Evolutionary conservation across 2,113 vertebrate genomes (phyloP).

Genomic region (Fukomys damarensis): DNA sequence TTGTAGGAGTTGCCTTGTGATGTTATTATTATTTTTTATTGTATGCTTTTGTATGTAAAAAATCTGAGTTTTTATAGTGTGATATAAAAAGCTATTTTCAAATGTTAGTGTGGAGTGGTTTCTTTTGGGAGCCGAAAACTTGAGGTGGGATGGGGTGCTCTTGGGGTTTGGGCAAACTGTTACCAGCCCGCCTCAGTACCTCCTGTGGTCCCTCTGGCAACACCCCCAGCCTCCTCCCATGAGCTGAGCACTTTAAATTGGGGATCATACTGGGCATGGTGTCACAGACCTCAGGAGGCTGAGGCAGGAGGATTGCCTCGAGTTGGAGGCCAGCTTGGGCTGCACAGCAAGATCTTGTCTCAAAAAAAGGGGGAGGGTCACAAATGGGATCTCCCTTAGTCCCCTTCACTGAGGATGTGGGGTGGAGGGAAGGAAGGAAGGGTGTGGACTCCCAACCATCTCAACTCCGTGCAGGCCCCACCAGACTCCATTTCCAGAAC

Average conservation of each 20-base stretch:
- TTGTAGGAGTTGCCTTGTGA: background rate
- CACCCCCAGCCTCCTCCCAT: background rate
- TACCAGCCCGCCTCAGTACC: background rate
- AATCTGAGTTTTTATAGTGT: background rate
- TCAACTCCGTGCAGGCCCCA: fast-evolving
- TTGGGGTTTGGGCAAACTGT: background rate
- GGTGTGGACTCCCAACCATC: fast-evolving
- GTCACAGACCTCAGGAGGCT: background rate
- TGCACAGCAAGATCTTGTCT: background rate
- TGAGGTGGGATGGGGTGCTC: background rate
- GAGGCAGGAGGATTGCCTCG: background rate
- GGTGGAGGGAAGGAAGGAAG: background rate
- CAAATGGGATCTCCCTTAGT: too few species aligned
- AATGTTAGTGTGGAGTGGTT: background rate
- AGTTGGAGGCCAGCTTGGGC: background rate
- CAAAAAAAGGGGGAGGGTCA: background rate
- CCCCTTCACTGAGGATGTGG: background rate
- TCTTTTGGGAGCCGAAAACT: background rate
- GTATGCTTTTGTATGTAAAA: conserved; percentile 40
- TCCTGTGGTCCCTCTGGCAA: background rate
- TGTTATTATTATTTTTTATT: conserved; percentile 46
- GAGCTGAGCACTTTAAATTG: background rate
- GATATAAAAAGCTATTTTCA: conserved; percentile 69
- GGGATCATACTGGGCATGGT: background rate
- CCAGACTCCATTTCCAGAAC: background rate